These are phyloP conservation scores for Podabrus alpinus DNA, from an alignment of 2,888 invertebrate species.

Conservation along the genomic window DNA sequence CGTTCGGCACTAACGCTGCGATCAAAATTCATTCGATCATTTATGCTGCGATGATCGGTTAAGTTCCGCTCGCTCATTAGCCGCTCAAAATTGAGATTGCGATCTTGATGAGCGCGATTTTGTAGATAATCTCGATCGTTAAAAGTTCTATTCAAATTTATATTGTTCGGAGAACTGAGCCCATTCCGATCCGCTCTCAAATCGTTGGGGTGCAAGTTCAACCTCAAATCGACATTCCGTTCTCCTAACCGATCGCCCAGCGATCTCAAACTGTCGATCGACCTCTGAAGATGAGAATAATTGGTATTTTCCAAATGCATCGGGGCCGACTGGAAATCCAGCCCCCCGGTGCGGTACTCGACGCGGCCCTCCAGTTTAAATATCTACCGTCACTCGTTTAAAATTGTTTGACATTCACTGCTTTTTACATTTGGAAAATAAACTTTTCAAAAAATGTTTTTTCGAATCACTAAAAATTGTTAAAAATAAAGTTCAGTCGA, in stretches of 20 bases:
- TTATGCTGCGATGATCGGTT: slow-evolving; percentile 36
- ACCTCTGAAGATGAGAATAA: slow-evolving; percentile 52
- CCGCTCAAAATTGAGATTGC: slow-evolving; percentile 46
- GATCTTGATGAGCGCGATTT: slow-evolving; percentile 47
- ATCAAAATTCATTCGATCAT: slow-evolving; percentile 42
- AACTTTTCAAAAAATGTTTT: slow-evolving; percentile 5
- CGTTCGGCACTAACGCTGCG: slow-evolving; percentile 45
- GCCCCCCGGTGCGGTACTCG: slow-evolving; percentile 53
- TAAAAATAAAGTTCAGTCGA: not conserved
- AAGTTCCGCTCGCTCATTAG: slow-evolving; percentile 46
- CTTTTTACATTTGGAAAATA: slow-evolving; percentile 17
- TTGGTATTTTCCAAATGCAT: slow-evolving; percentile 52
- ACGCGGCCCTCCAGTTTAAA: slow-evolving; percentile 52
- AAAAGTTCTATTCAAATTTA: slow-evolving; percentile 46
- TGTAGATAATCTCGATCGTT: slow-evolving; percentile 42
- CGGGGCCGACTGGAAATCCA: slow-evolving; percentile 54
- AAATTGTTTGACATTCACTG: slow-evolving; percentile 15
- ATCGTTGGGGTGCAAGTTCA: slow-evolving; percentile 49
- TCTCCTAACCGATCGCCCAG: slow-evolving; percentile 54
- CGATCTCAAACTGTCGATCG: slow-evolving; percentile 53
- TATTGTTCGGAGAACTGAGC: slow-evolving; percentile 31
- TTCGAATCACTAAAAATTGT: not conserved
- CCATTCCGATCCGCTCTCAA: slow-evolving; percentile 36
- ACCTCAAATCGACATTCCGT: slow-evolving; percentile 52
- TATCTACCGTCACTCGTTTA: slow-evolving; percentile 7